phyloP scores from a whole-genome alignment of 1,140 invertebrate species.

The Lucilia cuprina region DNA sequence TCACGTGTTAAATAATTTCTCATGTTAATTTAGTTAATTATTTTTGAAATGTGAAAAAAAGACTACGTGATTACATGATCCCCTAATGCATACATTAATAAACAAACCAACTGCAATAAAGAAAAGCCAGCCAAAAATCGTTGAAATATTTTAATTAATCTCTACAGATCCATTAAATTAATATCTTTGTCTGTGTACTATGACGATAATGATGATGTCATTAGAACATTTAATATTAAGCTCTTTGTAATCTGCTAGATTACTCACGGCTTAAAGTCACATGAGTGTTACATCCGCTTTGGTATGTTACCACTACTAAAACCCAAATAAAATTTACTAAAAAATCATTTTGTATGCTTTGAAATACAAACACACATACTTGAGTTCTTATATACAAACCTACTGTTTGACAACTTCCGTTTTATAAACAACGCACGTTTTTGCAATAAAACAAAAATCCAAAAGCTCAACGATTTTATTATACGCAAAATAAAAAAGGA shows the following conservation, averaged over 20 bases:
- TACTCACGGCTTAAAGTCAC: neutral
- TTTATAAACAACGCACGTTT: conserved; percentile 7
- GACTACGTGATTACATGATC: neutral
- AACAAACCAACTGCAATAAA: neutral
- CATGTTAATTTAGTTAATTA: neutral
- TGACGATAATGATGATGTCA: neutral
- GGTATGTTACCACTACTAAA: neutral
- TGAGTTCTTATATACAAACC: neutral
- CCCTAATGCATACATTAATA: neutral
- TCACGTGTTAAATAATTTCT: neutral
- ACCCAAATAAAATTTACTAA: neutral
- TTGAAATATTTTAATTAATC: neutral
- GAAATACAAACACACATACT: neutral
- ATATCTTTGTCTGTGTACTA: neutral
- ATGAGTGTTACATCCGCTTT: conserved; percentile 14
- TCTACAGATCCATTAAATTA: neutral
- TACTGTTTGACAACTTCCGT: conserved; percentile 1
- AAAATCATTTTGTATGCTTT: neutral
- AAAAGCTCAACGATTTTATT: conserved; percentile 1
- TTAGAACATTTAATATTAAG: neutral
- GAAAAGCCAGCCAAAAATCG: neutral
- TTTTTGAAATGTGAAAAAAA: neutral
- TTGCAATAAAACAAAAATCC: conserved; percentile 11
- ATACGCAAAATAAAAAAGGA: neutral
- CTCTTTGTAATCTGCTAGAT: neutral